These are phyloP conservation scores for Rhodinocichla rosea DNA, from an alignment of 2,113 vertebrate species.

Conservation along the genomic window DNA sequence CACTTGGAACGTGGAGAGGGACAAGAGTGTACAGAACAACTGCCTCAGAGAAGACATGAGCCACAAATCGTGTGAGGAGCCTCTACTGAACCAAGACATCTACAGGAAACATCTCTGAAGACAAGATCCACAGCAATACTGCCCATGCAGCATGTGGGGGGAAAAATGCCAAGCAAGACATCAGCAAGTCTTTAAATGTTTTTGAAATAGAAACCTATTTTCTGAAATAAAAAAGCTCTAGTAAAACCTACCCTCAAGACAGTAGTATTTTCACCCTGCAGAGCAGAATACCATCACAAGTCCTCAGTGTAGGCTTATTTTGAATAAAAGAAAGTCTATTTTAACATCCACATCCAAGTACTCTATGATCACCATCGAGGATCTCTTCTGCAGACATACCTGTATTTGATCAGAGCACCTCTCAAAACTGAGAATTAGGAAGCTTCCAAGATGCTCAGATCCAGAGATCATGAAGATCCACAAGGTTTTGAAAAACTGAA, in stretches of 20 bases:
- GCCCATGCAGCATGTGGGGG: accelerated
- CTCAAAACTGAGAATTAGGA: background rate
- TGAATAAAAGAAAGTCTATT: background rate
- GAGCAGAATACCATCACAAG: background rate
- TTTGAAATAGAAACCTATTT: background rate
- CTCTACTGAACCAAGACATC: background rate
- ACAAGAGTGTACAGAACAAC: background rate
- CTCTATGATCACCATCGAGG: accelerated
- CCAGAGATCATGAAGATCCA: background rate
- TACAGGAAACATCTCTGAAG: background rate
- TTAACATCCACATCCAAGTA: background rate
- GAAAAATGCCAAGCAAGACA: background rate
- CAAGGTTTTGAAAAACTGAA: background rate
- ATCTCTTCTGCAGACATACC: background rate
- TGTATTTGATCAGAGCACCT: background rate
- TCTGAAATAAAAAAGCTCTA: background rate
- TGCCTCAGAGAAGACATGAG: background rate
- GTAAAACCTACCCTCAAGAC: background rate
- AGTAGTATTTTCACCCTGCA: background rate
- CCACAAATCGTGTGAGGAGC: background rate
- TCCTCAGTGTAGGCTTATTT: background rate
- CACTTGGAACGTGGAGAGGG: background rate
- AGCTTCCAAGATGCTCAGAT: background rate
- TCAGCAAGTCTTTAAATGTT: background rate
- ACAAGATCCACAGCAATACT: background rate